Conservation (phyloP, 2,113 vertebrate species). For the Python bivittatus region DNA sequence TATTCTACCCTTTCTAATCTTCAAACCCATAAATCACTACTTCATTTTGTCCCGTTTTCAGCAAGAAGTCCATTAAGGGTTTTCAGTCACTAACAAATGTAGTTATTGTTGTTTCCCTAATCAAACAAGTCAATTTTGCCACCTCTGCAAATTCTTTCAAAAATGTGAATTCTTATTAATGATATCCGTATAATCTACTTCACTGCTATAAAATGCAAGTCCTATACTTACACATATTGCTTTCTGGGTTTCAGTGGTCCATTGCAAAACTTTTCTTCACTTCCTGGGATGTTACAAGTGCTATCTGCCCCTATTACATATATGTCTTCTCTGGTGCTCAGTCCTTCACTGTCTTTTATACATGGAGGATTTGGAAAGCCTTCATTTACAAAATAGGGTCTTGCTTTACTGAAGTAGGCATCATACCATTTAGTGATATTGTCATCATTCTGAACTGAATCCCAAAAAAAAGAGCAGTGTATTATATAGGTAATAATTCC, state of each 20-base stretch:
- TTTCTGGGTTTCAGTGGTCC: conserved; percentile 92
- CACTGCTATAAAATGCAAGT: not conserved
- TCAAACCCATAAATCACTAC: not conserved
- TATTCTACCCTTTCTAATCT: not conserved
- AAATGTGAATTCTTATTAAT: not conserved
- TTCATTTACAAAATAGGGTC: conserved; percentile 88
- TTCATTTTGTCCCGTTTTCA: not conserved
- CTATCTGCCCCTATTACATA: conserved; percentile 88
- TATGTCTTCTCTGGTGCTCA: conserved; percentile 67
- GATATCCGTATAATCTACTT: not conserved
- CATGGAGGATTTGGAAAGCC: conserved; percentile 90
- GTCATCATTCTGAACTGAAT: conserved; percentile 83
- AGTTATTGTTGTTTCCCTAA: not conserved
- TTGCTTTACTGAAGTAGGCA: conserved; percentile 84
- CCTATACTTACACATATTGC: conserved; percentile 87
- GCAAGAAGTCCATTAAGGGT: not conserved
- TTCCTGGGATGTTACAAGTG: conserved; percentile 78
- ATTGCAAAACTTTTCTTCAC: conserved; percentile 85
- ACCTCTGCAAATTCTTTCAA: not conserved
- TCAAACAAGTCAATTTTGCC: not conserved
- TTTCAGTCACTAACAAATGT: not conserved
- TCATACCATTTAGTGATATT: conserved; percentile 92
- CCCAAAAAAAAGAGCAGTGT: conserved; percentile 30
- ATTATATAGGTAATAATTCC: not conserved
- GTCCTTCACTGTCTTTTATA: conserved; percentile 63